Evolutionary conservation across 2,113 vertebrate genomes (phyloP).

Genomic region (Myotis yumanensis): DNA sequence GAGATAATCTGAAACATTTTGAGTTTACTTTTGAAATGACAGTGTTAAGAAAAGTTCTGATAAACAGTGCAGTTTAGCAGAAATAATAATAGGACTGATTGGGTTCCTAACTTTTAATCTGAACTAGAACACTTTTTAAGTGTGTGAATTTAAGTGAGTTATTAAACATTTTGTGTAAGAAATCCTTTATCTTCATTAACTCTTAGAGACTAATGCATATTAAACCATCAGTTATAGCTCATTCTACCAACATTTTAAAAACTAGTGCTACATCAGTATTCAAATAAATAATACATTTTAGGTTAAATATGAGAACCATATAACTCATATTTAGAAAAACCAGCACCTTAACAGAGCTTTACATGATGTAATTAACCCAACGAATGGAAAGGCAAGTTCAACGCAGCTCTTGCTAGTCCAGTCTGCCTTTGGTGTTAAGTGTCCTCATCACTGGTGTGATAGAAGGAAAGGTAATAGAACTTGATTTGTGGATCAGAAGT

Average conservation of each 20-base stretch:
- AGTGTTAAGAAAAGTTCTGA: neutral
- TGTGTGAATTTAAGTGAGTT: neutral
- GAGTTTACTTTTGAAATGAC: neutral
- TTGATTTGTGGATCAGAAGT: neutral
- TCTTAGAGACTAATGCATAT: neutral
- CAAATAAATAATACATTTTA: slow-evolving; percentile 15
- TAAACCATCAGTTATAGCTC: neutral
- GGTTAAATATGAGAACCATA: neutral
- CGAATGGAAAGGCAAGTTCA: neutral
- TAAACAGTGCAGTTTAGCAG: neutral
- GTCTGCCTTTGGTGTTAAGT: neutral
- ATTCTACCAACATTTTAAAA: neutral
- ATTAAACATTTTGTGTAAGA: neutral
- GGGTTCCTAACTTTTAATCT: neutral
- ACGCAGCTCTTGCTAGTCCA: neutral
- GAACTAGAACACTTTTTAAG: neutral
- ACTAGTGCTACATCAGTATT: neutral
- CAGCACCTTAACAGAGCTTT: neutral
- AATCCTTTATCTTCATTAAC: neutral
- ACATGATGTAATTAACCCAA: neutral
- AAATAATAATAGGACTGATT: neutral
- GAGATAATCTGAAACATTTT: neutral
- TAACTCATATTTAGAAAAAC: neutral
- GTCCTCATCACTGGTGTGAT: neutral
- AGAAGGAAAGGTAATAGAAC: neutral